Conservation (phyloP, 1,140 invertebrate species). For the Drosophila santomea region DNA sequence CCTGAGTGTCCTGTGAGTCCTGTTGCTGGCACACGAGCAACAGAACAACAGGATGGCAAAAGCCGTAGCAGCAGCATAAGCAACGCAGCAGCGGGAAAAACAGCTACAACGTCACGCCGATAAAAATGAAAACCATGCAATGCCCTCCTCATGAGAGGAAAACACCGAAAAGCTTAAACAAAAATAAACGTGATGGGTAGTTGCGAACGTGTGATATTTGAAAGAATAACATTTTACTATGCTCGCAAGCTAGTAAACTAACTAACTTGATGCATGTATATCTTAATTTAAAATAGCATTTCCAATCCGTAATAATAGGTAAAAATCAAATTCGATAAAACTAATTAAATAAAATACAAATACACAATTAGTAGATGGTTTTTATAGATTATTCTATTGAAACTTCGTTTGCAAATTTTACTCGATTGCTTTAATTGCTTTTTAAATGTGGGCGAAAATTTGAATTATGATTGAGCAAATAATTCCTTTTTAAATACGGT, state of each 20-base stretch:
- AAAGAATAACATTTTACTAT: background rate
- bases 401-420: background rate
- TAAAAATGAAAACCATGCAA: constrained; percentile 43
- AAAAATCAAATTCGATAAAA: no score
- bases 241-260: background rate
- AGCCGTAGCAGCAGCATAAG: constrained; percentile 12
- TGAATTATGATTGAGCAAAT: constrained; percentile 25
- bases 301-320: no score
- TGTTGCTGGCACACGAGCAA: constrained; percentile 63
- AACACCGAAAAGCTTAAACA: background rate
- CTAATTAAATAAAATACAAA: no score
- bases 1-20: constrained; percentile 34
- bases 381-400: background rate
- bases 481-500: constrained; percentile 13
- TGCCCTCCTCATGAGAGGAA: background rate
- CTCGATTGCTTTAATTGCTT: no score
- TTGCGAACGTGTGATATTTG: background rate
- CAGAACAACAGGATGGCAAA: background rate
- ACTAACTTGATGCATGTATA: no score
- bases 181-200: constrained; percentile 2
- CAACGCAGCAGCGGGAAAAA: constrained; percentile 13
- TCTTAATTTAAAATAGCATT: no score
- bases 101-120: constrained; percentile 23
- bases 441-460: background rate
- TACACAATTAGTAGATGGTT: no score